phyloP scores from a whole-genome alignment of 1,140 invertebrate species.

The Vollenhovia emeryi region DNA sequence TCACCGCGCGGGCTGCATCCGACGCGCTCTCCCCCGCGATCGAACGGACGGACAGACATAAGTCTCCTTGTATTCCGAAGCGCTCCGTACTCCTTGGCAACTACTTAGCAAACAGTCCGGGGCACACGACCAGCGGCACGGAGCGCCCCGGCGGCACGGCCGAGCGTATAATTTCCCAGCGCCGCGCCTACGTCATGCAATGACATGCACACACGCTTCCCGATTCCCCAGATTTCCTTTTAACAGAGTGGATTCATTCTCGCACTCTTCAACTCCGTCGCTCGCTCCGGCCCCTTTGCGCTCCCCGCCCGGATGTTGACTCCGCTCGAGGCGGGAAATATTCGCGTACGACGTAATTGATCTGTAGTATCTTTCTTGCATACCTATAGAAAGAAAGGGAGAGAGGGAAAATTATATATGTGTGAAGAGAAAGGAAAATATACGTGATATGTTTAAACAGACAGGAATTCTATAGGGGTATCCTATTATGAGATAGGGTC shows the following conservation, averaged over 20 bases:
- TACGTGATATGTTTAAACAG: too few species aligned
- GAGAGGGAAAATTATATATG: too few species aligned
- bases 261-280: background rate
- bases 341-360: background rate
- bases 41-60: slow-evolving; percentile 35
- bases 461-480: too few species aligned
- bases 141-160: background rate
- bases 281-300: background rate
- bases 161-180: slow-evolving; percentile 18
- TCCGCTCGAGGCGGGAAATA: background rate
- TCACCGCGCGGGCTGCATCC: slow-evolving; percentile 8
- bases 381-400: too few species aligned
- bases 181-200: background rate
- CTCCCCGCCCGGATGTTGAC: background rate
- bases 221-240: background rate
- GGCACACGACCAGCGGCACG: background rate
- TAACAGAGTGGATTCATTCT: background rate
- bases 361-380: too few species aligned
- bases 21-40: slow-evolving; percentile 21
- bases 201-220: background rate
- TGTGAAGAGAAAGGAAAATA: too few species aligned
- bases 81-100: slow-evolving; percentile 50
- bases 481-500: too few species aligned
- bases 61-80: slow-evolving; percentile 52
- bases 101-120: slow-evolving; percentile 56